Evolutionary conservation across 2,888 invertebrate species (phyloP).

Genomic region (Eupithecia exiguata): DNA sequence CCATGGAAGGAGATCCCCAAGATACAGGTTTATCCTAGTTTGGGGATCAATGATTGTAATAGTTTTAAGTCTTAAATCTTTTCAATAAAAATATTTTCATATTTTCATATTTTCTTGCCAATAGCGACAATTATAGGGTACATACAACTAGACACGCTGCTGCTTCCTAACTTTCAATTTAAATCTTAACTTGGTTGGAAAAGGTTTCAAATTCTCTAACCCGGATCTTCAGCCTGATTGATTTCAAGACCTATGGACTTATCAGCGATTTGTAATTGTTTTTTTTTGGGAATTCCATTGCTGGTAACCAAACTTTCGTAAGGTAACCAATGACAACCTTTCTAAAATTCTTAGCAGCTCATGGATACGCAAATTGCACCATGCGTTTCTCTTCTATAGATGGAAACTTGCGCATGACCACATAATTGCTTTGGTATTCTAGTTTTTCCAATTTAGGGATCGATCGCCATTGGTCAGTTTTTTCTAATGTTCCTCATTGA

Average conservation of each 20-base stretch:
- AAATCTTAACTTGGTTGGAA: constrained; percentile 6
- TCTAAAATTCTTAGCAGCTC: not conserved
- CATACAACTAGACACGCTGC: constrained; percentile 13
- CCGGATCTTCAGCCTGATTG: constrained; percentile 22
- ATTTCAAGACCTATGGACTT: constrained; percentile 14
- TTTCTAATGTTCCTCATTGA: not conserved
- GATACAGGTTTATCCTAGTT: too few species aligned
- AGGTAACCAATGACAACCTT: constrained; percentile 16
- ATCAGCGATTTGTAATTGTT: constrained; percentile 9
- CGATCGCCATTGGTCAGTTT: constrained; percentile 6
- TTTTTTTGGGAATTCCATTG: constrained; percentile 24
- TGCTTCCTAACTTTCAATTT: not conserved
- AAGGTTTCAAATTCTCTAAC: constrained; percentile 11
- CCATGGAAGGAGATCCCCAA: too few species aligned
- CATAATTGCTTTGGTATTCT: constrained; percentile 11
- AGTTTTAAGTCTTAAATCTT: too few species aligned
- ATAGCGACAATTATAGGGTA: constrained; percentile 40
- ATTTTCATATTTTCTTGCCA: too few species aligned
- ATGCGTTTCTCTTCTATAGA: constrained; percentile 20
- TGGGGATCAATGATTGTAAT: too few species aligned
- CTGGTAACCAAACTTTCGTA: not conserved
- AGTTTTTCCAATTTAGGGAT: constrained; percentile 11
- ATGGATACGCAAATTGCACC: constrained; percentile 14
- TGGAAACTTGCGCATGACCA: constrained; percentile 21
- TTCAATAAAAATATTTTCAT: too few species aligned